A percentile compares a stretch with the other conserved stretches of the same genome.
Conservation (phyloP, 2,797 vertebrate species). For the Intellagama lesueurii region DNA sequence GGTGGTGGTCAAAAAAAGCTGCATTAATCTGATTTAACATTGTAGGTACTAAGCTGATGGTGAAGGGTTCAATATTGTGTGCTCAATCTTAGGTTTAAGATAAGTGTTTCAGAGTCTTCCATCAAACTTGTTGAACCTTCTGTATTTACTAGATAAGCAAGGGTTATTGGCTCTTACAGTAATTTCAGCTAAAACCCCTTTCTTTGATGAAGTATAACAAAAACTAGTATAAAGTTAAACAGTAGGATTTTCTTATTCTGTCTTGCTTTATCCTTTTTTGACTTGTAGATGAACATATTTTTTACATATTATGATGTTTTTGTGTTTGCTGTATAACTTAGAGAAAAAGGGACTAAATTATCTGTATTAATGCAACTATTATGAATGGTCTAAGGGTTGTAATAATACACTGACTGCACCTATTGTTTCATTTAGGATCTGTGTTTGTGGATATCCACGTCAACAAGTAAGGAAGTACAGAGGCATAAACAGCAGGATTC, state of each 20-base stretch:
- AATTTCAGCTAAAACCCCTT: background rate
- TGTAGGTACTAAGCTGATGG: background rate
- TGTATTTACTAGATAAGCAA: background rate
- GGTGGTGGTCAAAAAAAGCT: background rate
- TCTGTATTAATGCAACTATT: constrained; percentile 46
- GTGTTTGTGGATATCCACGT: constrained; percentile 95
- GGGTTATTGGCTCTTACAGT: background rate
- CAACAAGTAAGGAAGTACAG: constrained; percentile 94
- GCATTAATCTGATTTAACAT: background rate
- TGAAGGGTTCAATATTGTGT: background rate
- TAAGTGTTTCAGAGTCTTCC: background rate
- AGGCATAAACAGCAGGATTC: constrained; percentile 89
- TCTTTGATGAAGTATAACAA: background rate
- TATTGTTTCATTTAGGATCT: constrained; percentile 84
- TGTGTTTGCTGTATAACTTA: background rate
- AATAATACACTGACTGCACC: too few species aligned
- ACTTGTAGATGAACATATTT: background rate
- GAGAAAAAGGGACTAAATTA: background rate
- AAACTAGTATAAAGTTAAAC: background rate
- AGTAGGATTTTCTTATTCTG: background rate
- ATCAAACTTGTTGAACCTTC: background rate
- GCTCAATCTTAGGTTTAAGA: background rate
- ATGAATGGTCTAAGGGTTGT: too few species aligned
- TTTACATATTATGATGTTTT: background rate
- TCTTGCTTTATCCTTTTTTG: background rate